Conservation (phyloP, 1,140 invertebrate genomes). For the Musca domestica region DNA sequence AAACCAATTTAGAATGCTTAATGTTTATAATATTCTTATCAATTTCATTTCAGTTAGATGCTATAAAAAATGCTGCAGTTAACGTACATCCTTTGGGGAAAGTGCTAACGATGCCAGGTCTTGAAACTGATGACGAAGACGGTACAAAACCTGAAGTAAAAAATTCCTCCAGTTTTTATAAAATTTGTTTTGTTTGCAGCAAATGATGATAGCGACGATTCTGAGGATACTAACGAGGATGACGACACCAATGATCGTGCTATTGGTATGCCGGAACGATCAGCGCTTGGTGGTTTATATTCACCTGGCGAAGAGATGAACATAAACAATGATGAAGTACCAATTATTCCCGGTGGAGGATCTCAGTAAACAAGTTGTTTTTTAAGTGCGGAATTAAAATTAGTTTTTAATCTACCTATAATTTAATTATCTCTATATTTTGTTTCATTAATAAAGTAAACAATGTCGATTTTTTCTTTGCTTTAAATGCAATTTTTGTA, state of each 20-base stretch:
- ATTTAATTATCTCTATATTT: no score
- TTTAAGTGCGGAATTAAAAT: no score
- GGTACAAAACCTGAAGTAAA: conserved; percentile 26
- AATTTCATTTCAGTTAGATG: conserved; percentile 35
- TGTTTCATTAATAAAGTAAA: no score
- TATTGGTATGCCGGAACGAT: conserved; percentile 39
- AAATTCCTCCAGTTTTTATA: not conserved
- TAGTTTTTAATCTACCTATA: no score
- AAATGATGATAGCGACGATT: conserved; percentile 51
- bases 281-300: conserved; percentile 24
- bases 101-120: conserved; percentile 45
- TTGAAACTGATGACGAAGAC: conserved; percentile 51
- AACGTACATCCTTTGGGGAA: conserved; percentile 49
- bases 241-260: conserved; percentile 50
- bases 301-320: conserved; percentile 27
- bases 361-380: not conserved
- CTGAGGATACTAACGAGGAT: conserved; percentile 51
- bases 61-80: conserved; percentile 42
- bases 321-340: conserved; percentile 22
- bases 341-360: not conserved
- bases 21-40: not conserved
- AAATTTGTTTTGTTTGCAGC: conserved; percentile 30
- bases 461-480: no score
- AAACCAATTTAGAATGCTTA: no score
- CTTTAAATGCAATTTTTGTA: no score